Evolutionary conservation across 2,113 vertebrate species (phyloP).

Genomic region (Cheirogaleus medius): DNA sequence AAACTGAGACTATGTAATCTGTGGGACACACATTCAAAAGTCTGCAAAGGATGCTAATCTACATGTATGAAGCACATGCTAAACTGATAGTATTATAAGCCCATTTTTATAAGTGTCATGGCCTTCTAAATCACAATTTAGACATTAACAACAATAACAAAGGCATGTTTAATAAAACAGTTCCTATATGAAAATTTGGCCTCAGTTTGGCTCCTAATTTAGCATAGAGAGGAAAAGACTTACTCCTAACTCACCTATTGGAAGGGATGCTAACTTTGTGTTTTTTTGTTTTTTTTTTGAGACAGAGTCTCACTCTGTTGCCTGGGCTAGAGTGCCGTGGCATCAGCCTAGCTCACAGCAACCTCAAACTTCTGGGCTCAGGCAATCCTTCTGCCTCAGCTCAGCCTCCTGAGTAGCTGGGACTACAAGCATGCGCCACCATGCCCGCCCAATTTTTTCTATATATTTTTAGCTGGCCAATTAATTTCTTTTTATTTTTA

Average conservation of each 20-base stretch:
- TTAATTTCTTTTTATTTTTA: no score
- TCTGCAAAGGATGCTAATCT: neutral
- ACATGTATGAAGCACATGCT: neutral
- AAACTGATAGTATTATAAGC: neutral
- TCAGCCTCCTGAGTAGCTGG: no score
- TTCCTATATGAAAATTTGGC: neutral
- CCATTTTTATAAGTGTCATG: neutral
- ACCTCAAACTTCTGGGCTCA: no score
- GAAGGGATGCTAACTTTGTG: neutral
- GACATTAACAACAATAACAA: neutral
- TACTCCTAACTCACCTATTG: neutral
- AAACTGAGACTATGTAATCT: neutral
- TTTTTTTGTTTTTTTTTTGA: no score
- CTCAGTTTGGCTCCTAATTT: neutral
- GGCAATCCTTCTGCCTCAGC: no score
- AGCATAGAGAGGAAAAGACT: neutral
- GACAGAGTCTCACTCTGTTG: no score
- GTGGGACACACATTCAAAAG: neutral
- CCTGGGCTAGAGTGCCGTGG: no score
- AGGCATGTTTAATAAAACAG: neutral
- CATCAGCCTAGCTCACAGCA: no score
- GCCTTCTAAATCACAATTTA: neutral
- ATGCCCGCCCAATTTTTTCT: no score
- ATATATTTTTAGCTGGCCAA: no score
- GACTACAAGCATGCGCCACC: no score